A percentile compares a stretch with the other conserved stretches of the same genome.
Conservation (phyloP, 2,113 vertebrate genomes). For the Percina caprodes region DNA sequence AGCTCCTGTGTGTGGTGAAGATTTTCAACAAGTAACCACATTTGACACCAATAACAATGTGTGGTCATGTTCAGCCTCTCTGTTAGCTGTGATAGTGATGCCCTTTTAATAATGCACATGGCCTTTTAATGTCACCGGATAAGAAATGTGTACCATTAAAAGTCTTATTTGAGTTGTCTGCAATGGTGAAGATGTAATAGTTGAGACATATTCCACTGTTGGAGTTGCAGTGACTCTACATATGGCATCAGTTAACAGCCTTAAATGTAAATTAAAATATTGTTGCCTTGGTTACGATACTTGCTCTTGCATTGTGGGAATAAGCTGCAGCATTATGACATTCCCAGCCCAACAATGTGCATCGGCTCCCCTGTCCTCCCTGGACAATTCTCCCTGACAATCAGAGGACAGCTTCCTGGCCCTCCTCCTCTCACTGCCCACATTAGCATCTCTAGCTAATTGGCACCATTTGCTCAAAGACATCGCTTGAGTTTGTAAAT, state of each 20-base stretch:
- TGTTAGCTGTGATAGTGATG: not conserved
- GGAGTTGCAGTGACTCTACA: constrained; percentile 17
- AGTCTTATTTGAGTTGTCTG: constrained; percentile 6
- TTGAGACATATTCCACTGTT: constrained; percentile 5
- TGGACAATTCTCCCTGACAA: constrained; percentile 53
- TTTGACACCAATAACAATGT: constrained; percentile 19
- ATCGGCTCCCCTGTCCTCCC: constrained; percentile 40
- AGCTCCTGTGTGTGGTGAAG: not conserved
- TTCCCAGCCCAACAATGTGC: constrained; percentile 35
- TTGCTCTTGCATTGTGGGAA: constrained; percentile 44
- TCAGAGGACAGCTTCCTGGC: constrained; percentile 58
- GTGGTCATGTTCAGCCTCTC: not conserved
- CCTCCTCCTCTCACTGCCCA: constrained; percentile 63
- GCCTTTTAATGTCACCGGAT: constrained; percentile 25
- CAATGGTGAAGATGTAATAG: not conserved
- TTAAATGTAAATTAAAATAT: constrained; percentile 53
- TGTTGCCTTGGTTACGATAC: constrained; percentile 35
- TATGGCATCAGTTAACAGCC: constrained; percentile 34
- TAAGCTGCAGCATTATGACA: constrained; percentile 53
- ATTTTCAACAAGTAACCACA: constrained; percentile 1
- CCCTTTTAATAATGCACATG: not conserved
- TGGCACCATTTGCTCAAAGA: constrained; percentile 80
- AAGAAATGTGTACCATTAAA: not conserved
- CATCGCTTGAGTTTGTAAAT: constrained; percentile 81
- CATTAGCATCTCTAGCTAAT: constrained; percentile 82